phyloP scores from a whole-genome alignment of 2,888 invertebrate genomes.

The Drosophila anomalipes region DNA sequence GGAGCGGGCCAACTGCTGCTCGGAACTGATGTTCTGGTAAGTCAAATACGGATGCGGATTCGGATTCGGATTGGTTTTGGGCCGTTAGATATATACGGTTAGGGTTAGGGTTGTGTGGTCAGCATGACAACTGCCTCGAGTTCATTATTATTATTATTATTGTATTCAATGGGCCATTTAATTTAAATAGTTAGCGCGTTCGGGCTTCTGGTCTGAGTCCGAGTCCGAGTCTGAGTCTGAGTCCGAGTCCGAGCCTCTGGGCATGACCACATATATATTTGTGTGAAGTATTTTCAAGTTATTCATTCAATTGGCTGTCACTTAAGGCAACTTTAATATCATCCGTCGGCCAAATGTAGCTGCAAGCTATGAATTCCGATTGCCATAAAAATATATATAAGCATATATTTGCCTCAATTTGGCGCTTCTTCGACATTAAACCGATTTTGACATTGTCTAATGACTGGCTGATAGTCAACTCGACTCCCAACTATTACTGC shows the following conservation, averaged over 20 bases:
- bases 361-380: slow-evolving; percentile 36
- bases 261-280: slow-evolving; percentile 14
- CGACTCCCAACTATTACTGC: background rate
- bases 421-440: slow-evolving; percentile 22
- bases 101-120: background rate
- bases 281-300: slow-evolving; percentile 45
- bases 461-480: background rate
- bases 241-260: background rate
- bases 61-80: background rate
- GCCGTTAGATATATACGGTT: background rate
- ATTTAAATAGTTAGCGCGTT: slow-evolving; percentile 50
- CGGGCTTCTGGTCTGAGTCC: background rate
- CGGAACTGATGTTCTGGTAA: slow-evolving; percentile 88
- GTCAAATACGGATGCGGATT: slow-evolving; percentile 24
- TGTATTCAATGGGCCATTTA: slow-evolving; percentile 64
- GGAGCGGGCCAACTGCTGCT: slow-evolving; percentile 87
- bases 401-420: slow-evolving; percentile 4
- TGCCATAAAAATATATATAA: slow-evolving; percentile 12
- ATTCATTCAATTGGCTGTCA: slow-evolving; percentile 53
- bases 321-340: slow-evolving; percentile 55
- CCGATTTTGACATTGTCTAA: slow-evolving; percentile 17
- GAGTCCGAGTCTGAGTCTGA: background rate
- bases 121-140: slow-evolving; percentile 37
- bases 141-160: slow-evolving; percentile 57
- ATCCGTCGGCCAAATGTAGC: slow-evolving; percentile 36